These are phyloP conservation scores for Heloderma charlesbogerti DNA, from an alignment of 2,113 vertebrate species.

Conservation along the genomic window DNA sequence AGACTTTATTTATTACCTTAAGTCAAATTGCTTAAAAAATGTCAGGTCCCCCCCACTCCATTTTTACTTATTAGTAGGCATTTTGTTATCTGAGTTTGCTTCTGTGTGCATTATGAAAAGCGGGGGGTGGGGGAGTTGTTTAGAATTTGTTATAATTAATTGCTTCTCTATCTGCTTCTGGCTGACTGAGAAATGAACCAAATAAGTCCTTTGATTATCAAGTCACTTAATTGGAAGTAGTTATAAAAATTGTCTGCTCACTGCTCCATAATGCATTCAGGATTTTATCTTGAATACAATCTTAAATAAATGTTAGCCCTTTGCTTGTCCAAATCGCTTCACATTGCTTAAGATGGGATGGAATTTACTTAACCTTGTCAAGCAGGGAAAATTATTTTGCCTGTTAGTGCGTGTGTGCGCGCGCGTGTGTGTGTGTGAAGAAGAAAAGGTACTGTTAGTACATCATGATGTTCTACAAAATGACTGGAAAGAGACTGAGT, in stretches of 20 bases:
- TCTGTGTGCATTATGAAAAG: neutral
- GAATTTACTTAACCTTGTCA: neutral
- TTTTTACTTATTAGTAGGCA: conserved; percentile 6
- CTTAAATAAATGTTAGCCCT: conserved; percentile 21
- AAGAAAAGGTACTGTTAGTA: neutral
- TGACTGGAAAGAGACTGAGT: neutral
- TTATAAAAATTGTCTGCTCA: conserved; percentile 28
- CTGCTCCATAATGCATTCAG: neutral
- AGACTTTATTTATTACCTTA: neutral
- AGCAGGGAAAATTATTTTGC: neutral
- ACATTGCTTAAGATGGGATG: neutral
- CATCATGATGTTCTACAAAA: neutral
- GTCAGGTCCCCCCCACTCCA: neutral
- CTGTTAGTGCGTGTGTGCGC: too few relatives aligned
- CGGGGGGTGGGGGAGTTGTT: neutral
- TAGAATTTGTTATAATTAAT: conserved; percentile 29
- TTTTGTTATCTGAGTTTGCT: conserved; percentile 17
- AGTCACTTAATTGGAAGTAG: conserved; percentile 14
- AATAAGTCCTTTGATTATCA: conserved; percentile 18
- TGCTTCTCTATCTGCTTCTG: conserved; percentile 15
- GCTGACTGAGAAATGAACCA: conserved; percentile 14
- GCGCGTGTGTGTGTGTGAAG: too few relatives aligned
- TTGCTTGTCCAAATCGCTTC: conserved; percentile 6
- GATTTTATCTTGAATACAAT: conserved; percentile 19
- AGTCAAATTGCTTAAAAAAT: neutral